A percentile compares a stretch with the other conserved stretches of the same genome.
Conservation (phyloP, 2,888 invertebrate species). For the Chrysolina oricalcia region DNA sequence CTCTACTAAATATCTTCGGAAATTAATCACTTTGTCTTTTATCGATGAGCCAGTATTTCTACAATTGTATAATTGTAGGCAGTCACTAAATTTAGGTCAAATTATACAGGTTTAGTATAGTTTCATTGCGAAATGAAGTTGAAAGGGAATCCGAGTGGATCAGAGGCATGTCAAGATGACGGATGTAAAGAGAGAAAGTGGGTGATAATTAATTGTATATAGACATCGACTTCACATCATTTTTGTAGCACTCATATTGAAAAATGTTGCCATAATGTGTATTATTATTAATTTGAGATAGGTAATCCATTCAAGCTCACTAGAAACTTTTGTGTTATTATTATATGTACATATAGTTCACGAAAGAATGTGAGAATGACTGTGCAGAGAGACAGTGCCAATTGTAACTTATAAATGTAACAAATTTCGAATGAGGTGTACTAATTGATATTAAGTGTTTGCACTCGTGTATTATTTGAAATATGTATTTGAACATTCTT, state of each 20-base stretch:
- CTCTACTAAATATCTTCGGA: constrained; percentile 10
- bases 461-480: constrained; percentile 70
- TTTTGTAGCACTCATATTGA: constrained; percentile 66
- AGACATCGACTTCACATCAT: constrained; percentile 64
- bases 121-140: constrained; percentile 57
- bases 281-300: constrained; percentile 51
- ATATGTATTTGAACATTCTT: constrained; percentile 68
- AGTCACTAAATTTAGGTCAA: constrained; percentile 71
- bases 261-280: constrained; percentile 65
- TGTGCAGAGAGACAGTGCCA: constrained; percentile 71
- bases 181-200: constrained; percentile 34
- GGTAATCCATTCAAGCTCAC: constrained; percentile 56
- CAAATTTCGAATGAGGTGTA: constrained; percentile 72
- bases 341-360: constrained; percentile 66
- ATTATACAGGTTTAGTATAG: constrained; percentile 66
- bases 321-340: constrained; percentile 66
- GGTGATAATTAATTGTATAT: constrained; percentile 56
- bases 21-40: constrained; percentile 60
- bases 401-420: constrained; percentile 71
- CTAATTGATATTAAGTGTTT: constrained; percentile 72
- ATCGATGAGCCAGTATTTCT: constrained; percentile 70
- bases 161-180: constrained; percentile 42
- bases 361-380: constrained; percentile 51
- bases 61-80: constrained; percentile 65
- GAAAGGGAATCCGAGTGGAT: constrained; percentile 30